These are phyloP conservation scores for Rhabdornis inornatus DNA, from an alignment of 2,113 vertebrate genomes.

Conservation along the genomic window DNA sequence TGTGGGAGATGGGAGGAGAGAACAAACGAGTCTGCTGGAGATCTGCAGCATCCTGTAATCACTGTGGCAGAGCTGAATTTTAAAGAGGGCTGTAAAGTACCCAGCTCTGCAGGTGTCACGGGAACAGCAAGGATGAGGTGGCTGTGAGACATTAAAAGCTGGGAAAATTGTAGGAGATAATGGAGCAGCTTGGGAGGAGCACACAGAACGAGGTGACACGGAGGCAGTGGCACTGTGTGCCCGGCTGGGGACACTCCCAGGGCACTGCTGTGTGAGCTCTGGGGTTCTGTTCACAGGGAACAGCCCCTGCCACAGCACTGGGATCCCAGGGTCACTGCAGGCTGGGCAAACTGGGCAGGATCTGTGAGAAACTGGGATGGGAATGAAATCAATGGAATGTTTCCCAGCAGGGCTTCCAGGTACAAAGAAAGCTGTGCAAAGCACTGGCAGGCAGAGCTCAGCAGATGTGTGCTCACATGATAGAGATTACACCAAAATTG, in stretches of 20 bases:
- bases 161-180: neutral
- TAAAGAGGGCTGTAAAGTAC: neutral
- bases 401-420: neutral
- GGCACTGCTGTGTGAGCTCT: neutral
- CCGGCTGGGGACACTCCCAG: neutral
- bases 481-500: neutral
- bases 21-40: fast-evolving
- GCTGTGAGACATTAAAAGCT: neutral
- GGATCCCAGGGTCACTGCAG: neutral
- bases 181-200: neutral
- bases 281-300: too few species aligned
- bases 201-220: neutral
- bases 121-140: neutral
- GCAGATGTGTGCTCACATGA: neutral
- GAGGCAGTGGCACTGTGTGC: neutral
- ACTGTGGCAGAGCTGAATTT: neutral
- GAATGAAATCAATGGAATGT: neutral
- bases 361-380: neutral
- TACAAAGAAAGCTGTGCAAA: neutral
- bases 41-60: neutral
- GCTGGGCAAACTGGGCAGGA: neutral
- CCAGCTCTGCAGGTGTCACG: neutral
- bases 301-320: too few species aligned
- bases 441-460: neutral
- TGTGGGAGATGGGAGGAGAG: neutral